phyloP scores from a whole-genome alignment of 2,888 invertebrate species.

The Blomia tropicalis region DNA sequence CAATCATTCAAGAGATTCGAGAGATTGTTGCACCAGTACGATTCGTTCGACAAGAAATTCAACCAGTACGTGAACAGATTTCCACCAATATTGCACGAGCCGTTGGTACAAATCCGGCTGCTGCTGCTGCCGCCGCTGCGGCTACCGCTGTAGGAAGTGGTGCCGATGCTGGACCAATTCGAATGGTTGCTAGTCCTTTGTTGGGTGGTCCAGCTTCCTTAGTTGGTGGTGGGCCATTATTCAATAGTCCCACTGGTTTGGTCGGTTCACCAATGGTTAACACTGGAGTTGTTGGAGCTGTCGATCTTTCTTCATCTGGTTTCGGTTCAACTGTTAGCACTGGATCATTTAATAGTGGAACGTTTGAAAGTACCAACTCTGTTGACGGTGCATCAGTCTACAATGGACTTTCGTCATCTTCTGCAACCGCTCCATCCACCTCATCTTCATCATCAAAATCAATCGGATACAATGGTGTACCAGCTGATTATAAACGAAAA shows the following conservation, averaged over 20 bases:
- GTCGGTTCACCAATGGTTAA: not conserved
- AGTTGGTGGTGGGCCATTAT: not conserved
- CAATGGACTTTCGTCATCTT: not conserved
- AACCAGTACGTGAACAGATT: not conserved
- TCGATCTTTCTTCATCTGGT: not conserved
- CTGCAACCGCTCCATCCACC: not conserved
- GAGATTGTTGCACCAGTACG: not conserved
- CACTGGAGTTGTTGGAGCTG: not conserved
- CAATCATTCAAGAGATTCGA: not conserved
- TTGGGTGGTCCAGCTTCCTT: not conserved
- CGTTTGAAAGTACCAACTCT: not conserved
- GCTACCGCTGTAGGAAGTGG: not conserved
- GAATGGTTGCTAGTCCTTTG: not conserved
- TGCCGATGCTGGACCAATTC: not conserved
- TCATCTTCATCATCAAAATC: no score
- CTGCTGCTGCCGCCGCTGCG: not conserved
- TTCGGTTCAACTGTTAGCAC: not conserved
- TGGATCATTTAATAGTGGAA: not conserved
- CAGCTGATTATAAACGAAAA: conserved; percentile 5
- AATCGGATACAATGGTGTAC: not conserved
- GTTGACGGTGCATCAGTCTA: not conserved
- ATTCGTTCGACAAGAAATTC: not conserved
- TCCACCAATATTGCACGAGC: not conserved
- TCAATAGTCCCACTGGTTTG: no score
- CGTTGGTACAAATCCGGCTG: not conserved